Evolutionary conservation across 2,113 vertebrate genomes (phyloP), one percentile per base, ranked within the genome.

Genomic region (Todiramphus saurophagus): DNA sequence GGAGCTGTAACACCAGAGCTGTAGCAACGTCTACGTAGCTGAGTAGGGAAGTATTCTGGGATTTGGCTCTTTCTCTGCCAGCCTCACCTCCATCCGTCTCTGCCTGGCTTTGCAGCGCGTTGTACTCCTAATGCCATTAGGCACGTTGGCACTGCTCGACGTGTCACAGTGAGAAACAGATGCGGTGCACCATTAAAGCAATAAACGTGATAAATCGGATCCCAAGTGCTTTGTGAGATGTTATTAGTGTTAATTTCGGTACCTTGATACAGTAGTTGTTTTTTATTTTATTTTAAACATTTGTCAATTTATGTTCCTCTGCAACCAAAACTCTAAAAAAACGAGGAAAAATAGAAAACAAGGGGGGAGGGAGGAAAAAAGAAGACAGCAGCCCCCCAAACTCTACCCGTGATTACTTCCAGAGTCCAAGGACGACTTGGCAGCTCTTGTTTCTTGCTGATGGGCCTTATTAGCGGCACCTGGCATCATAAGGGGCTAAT

Each of bases 401-500:
- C 82, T 92, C 64, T 80, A 83, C 84, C 89, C 73, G 43, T 98
- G 98, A 98, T 98, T 97, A 96, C 97, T 98, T 98, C 98, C 98
- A 98, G 98, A 98, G 98, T 94, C 90, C 10, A 74, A 92, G 97
- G 97, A 98, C 97, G 97, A 97, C 98, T 97, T 97, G 97, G 87
- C 97, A 97, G 97, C 97, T 97, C 97, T 98, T 96, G 98, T 98
- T 98, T 98, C 98, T 98, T 74, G 94, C 97, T 96, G 97, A 98
- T 98, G 97, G 93, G 96, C 98, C 98, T 99, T 98, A 99, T 99
- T 99, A 99, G 98, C 94, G 60, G 98, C 98, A 99, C 98, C 99
- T 99, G 98, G 98, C 98, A 97, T 98, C 96, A 94, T 96, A 97
- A 97, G 96, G 94, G 93, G 74, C 95, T 99, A 99, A 99, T 99